Evolutionary conservation across 92 coral and sea anemone genomes (phyloP).

Genomic region (Anthopleura xanthogrammica): DNA sequence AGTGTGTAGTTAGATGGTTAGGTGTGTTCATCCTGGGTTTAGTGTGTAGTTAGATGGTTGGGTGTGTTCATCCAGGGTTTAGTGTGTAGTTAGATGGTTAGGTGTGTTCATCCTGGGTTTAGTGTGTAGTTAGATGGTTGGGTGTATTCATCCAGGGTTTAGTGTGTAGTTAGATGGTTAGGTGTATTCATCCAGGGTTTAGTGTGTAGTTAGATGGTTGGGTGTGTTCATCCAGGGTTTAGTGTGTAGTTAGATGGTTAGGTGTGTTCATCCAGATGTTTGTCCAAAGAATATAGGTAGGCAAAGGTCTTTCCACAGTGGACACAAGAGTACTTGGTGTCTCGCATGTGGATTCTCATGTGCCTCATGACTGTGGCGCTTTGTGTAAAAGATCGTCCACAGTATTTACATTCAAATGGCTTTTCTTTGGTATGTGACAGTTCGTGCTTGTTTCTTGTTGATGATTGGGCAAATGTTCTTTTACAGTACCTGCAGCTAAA

Average conservation of each 20-base stretch:
- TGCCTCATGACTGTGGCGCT: constrained; percentile 53
- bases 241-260: not conserved
- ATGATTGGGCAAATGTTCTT: constrained; percentile 64
- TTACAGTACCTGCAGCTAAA: constrained; percentile 51
- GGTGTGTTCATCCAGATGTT: constrained; percentile 54
- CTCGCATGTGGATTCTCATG: constrained; percentile 63
- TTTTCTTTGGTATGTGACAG: constrained; percentile 69
- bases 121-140: no score
- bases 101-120: no score
- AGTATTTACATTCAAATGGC: constrained; percentile 59
- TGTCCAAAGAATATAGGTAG: constrained; percentile 56
- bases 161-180: no score
- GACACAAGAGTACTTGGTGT: constrained; percentile 45
- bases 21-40: no score
- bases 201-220: no score
- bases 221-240: not conserved
- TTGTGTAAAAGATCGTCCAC: constrained; percentile 60
- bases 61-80: no score
- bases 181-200: no score
- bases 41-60: no score
- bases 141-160: no score
- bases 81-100: no score
- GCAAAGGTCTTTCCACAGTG: constrained; percentile 67
- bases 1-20: no score
- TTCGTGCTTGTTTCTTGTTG: constrained; percentile 70